Conservation (phyloP, 1,140 invertebrate species). For the Papilio glaucus region DNA sequence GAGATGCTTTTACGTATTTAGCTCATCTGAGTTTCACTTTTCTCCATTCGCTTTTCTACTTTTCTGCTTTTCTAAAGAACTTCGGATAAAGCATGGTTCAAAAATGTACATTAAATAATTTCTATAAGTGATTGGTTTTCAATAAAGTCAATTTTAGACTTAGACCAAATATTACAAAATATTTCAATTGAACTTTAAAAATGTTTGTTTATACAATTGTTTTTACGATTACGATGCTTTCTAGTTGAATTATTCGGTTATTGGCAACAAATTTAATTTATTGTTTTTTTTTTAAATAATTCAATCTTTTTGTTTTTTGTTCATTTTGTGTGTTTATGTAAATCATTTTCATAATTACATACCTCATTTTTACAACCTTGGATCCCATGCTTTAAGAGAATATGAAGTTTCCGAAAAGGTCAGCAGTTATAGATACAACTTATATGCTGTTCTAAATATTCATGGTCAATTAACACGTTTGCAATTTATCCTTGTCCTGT, state of each 20-base stretch:
- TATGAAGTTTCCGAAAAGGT: background rate
- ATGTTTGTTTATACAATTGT: no score
- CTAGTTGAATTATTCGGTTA: no score
- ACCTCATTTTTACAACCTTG: no score
- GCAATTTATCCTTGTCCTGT: constrained; percentile 1
- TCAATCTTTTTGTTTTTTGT: no score
- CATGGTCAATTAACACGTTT: constrained; percentile 7
- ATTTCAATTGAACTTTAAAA: no score
- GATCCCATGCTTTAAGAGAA: background rate
- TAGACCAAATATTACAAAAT: no score
- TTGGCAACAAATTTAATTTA: no score
- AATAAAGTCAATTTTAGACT: background rate
- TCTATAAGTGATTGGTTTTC: background rate
- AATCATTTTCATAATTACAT: no score
- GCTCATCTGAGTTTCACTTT: constrained; percentile 32
- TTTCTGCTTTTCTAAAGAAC: constrained; percentile 19
- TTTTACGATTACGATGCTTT: no score
- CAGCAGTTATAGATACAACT: background rate
- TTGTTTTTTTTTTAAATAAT: no score
- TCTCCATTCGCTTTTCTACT: constrained; percentile 29
- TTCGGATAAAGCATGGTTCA: constrained; percentile 22
- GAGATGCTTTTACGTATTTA: constrained; percentile 36
- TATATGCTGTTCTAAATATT: constrained; percentile 1
- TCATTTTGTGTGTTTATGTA: no score
- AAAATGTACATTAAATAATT: constrained; percentile 19